These are phyloP conservation scores for Myiothlypis chrysogaster DNA, from an alignment of 2,797 vertebrate species.

Conservation along the genomic window DNA sequence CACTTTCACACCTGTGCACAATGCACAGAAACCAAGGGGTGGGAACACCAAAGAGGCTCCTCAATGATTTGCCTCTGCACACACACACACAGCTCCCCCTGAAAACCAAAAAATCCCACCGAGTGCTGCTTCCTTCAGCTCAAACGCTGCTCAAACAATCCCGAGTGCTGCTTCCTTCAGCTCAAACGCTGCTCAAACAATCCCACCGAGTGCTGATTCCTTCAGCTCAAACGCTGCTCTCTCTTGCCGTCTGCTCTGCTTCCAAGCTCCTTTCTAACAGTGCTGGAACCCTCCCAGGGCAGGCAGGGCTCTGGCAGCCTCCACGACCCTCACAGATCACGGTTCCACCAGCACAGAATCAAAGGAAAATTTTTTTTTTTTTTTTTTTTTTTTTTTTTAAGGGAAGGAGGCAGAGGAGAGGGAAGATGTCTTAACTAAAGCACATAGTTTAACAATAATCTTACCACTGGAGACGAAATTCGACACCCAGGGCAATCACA, in stretches of 20 bases:
- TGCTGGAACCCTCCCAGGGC: not conserved
- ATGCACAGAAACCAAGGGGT: not conserved
- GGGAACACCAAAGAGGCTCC: not conserved
- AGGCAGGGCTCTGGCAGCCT: not conserved
- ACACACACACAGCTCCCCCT: not conserved
- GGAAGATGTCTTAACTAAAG: conserved; percentile 40
- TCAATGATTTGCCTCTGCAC: not conserved
- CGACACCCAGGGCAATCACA: conserved; percentile 98
- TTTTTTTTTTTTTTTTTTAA: not conserved
- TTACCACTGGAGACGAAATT: conserved; percentile 99
- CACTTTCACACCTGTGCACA: not conserved
- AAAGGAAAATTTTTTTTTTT: not conserved
- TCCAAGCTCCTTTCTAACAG: not conserved
- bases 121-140: not conserved
- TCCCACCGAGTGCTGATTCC: not conserved
- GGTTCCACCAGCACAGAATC: not conserved
- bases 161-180: not conserved
- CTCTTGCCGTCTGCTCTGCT: not conserved
- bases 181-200: not conserved
- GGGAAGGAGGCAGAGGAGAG: not conserved
- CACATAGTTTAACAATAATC: conserved; percentile 74
- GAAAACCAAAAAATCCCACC: not conserved
- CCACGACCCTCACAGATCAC: not conserved
- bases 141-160: not conserved
- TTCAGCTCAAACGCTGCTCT: not conserved